Conservation (phyloP, 2,113 vertebrate species). For the Sebastes fasciatus region DNA sequence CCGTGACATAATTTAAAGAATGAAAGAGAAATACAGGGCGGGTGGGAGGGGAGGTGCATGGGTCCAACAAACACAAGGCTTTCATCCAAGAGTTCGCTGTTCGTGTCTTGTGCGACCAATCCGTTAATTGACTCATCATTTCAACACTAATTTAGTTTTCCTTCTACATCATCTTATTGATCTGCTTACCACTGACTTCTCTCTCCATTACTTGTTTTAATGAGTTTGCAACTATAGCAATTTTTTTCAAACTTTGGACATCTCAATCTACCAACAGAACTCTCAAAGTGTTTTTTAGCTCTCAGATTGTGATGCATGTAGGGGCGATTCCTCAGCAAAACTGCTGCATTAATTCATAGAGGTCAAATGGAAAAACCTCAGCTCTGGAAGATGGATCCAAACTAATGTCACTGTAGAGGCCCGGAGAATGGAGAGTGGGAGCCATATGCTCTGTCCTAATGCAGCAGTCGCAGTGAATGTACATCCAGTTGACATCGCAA, state of each 20-base stretch:
- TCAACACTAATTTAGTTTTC: background rate
- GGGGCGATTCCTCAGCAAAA: conserved; percentile 12
- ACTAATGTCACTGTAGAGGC: conserved; percentile 33
- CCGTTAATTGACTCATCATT: background rate
- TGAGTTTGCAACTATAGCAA: conserved; percentile 1
- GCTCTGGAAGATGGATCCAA: conserved; percentile 45
- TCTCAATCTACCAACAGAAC: background rate
- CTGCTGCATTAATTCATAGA: conserved; percentile 32
- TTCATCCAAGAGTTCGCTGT: too few relatives aligned
- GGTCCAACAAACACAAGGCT: too few relatives aligned
- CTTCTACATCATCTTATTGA: background rate
- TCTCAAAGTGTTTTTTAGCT: background rate
- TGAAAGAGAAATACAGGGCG: too few relatives aligned
- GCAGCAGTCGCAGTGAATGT: conserved; percentile 33
- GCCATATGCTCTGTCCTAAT: conserved; percentile 47
- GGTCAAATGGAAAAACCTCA: conserved; percentile 44
- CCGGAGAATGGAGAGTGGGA: conserved; percentile 22
- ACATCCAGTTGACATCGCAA: conserved; percentile 53
- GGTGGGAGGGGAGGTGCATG: too few relatives aligned
- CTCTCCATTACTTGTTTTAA: background rate
- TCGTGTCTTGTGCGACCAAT: background rate
- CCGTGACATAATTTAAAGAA: too few relatives aligned
- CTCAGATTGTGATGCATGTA: background rate
- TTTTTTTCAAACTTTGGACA: background rate
- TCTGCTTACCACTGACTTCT: background rate